Conservation (phyloP, 2,113 vertebrate species). For the Antechinus stuartii region DNA sequence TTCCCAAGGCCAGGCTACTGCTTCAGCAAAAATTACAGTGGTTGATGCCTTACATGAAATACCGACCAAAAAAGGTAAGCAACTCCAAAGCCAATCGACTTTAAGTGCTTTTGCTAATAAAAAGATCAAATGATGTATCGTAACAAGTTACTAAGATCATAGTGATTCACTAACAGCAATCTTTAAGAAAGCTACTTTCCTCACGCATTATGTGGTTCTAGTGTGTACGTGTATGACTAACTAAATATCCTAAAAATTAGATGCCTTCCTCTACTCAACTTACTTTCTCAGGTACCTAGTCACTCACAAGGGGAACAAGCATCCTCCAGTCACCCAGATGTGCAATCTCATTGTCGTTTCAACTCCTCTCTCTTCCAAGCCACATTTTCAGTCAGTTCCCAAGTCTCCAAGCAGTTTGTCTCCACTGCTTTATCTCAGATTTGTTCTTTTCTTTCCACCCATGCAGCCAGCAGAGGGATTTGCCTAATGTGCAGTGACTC, state of each 20-base stretch:
- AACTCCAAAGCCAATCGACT: background rate
- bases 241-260: background rate
- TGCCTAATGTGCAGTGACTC: background rate
- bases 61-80: conserved; percentile 87
- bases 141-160: background rate
- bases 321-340: background rate
- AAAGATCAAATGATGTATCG: conserved; percentile 13
- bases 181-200: background rate
- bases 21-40: conserved; percentile 89
- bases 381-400: background rate
- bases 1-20: conserved; percentile 90
- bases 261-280: background rate
- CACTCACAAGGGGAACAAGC: background rate
- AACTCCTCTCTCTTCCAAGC: background rate
- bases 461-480: background rate
- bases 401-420: background rate
- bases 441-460: background rate
- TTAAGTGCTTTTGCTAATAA: conserved; percentile 26
- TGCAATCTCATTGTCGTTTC: background rate
- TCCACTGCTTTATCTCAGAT: background rate
- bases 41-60: conserved; percentile 89
- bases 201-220: background rate
- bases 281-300: conserved; percentile 2
- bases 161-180: conserved; percentile 20
- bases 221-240: background rate